Conservation (phyloP, 2,113 vertebrate genomes). For the Eolophus roseicapilla region DNA sequence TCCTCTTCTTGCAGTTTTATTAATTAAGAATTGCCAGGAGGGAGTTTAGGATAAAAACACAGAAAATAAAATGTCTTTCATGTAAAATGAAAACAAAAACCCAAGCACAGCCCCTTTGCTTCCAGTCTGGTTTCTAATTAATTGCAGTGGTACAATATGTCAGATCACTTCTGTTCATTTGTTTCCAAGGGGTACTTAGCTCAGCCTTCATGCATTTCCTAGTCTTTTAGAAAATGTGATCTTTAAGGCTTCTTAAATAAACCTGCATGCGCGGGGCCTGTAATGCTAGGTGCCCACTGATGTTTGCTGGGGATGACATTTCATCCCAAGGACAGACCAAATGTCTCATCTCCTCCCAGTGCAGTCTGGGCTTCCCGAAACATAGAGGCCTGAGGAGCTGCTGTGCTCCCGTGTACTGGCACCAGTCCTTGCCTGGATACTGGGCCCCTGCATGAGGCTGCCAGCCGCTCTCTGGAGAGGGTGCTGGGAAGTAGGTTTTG, state of each 20-base stretch:
- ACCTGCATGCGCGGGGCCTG: accelerated
- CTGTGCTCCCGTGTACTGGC: accelerated
- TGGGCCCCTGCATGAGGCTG: accelerated
- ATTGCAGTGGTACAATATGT: neutral
- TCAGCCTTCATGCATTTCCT: neutral
- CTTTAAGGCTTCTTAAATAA: neutral
- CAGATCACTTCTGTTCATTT: neutral
- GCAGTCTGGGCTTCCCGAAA: neutral
- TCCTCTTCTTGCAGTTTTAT: neutral
- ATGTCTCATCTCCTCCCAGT: neutral
- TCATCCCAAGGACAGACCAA: neutral
- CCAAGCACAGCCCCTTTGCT: neutral
- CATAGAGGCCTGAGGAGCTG: neutral
- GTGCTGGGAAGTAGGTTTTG: accelerated
- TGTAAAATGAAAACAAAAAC: neutral
- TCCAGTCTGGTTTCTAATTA: neutral
- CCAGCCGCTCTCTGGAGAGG: accelerated
- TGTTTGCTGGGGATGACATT: neutral
- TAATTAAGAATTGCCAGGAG: neutral
- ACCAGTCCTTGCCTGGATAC: neutral
- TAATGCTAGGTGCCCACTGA: accelerated
- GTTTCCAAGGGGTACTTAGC: neutral
- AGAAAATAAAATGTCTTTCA: neutral
- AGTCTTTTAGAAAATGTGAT: neutral
- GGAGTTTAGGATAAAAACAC: neutral